Evolutionary conservation across 2,888 invertebrate genomes (phyloP), one percentile per base, ranked within the genome.

Genomic region (Heteromurus nitidus): DNA sequence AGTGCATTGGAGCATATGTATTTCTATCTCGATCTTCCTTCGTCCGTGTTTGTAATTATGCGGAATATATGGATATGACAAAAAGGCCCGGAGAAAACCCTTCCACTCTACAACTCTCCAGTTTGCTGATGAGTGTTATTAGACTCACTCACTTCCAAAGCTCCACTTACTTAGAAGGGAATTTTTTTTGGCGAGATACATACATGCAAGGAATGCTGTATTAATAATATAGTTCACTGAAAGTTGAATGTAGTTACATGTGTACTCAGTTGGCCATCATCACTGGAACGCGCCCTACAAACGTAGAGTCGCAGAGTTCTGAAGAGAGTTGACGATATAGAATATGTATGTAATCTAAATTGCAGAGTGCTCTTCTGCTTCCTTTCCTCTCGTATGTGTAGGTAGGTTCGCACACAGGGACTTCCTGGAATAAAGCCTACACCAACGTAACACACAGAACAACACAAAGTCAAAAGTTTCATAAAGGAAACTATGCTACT

Each of bases 341-440:
- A n/a, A n/a, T n/a, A n/a, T n/a, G 53, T 58, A 44, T 64, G 74
- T 18, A 74, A 74, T 74, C 74, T 74, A 74, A 64, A 75, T 75
- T 75, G 64, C 67, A 67, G 44, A 75, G 58, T 67, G 53, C 42
- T 50, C 31, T 65, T 16, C 47, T 47, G 7, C 47, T 36, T 36
- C 36, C 5, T 13, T 36, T 36, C 13, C 7, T 36, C 36, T 36
- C 7, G 36, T 5, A 36, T n/a, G n/a, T n/a, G n/a, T 36, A 36
- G 5, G 36, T 5, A 36, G 36, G 7, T 36, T 36, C 13, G 36
- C 5, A 13, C 13, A 36, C 36, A 36, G 36, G n/a, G n/a, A n/a
- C n/a, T n/a, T n/a, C n/a, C n/a, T n/a, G n/a, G n/a, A n/a, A n/a
- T n/a, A n/a, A n/a, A n/a, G n/a, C n/a, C n/a, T n/a, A n/a, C n/a